These are phyloP conservation scores for Pedicia rivosa DNA, from an alignment of 2,888 invertebrate genomes.

Conservation along the genomic window DNA sequence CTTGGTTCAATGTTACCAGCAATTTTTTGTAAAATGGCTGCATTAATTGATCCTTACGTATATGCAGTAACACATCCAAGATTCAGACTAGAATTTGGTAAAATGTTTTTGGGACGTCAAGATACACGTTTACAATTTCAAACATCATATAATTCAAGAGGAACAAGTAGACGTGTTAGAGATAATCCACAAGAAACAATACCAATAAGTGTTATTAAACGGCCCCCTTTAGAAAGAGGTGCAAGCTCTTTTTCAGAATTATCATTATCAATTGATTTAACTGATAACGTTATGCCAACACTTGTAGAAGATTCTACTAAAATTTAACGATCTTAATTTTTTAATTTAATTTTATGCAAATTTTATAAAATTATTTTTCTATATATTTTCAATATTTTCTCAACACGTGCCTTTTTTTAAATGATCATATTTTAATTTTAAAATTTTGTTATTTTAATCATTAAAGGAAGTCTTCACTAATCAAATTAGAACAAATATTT, in stretches of 20 bases:
- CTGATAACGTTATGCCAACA: constrained; percentile 4
- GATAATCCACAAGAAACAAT: background rate
- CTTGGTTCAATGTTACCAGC: constrained; percentile 59
- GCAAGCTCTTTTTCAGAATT: constrained; percentile 4
- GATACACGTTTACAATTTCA: constrained; percentile 9
- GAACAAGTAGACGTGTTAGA: background rate
- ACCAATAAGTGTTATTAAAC: background rate
- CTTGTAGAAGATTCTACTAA: no score
- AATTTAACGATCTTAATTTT: no score
- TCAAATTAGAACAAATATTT: no score
- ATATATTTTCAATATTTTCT: no score
- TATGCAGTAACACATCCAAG: constrained; percentile 67
- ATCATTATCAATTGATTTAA: constrained; percentile 4
- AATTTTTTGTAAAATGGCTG: constrained; percentile 63
- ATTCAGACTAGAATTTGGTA: constrained; percentile 41
- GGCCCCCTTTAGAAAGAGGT: constrained; percentile 2
- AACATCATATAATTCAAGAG: constrained; percentile 4
- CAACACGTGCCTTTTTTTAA: no score
- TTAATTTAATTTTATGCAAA: no score
- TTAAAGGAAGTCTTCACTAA: no score
- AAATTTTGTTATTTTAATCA: no score
- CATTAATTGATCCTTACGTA: constrained; percentile 66
- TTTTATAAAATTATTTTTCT: no score
- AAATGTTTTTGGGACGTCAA: constrained; percentile 19
- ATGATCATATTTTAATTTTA: no score